Evolutionary conservation across 2,888 invertebrate genomes (phyloP).

Genomic region (Atethmia centrago): DNA sequence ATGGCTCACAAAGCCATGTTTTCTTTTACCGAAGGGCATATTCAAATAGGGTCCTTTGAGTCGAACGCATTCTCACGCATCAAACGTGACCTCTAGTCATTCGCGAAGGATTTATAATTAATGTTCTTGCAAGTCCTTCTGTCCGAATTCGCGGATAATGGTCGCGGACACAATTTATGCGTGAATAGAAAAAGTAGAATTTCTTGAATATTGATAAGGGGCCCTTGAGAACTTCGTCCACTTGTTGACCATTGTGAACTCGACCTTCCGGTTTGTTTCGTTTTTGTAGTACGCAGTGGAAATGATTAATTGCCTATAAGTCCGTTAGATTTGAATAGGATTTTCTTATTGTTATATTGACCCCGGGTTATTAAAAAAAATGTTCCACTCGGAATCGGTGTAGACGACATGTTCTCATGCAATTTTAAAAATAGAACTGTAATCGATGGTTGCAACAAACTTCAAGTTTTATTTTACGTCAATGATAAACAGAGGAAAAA

Average conservation of each 20-base stretch:
- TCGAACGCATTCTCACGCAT: constrained; percentile 88
- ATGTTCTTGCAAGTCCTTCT: constrained; percentile 77
- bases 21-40: constrained; percentile 86
- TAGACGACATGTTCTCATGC: constrained; percentile 1
- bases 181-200: constrained; percentile 84
- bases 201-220: constrained; percentile 88
- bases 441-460: neutral
- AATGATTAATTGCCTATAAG: constrained; percentile 66
- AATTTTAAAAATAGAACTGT: constrained; percentile 12
- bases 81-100: constrained; percentile 85
- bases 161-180: constrained; percentile 81
- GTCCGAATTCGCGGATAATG: constrained; percentile 85
- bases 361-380: constrained; percentile 22
- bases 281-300: constrained; percentile 49
- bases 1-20: constrained; percentile 80
- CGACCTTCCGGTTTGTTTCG: constrained; percentile 79
- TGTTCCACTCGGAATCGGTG: neutral
- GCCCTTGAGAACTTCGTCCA: constrained; percentile 82
- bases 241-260: constrained; percentile 81
- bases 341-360: constrained; percentile 48
- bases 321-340: constrained; percentile 61
- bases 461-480: neutral
- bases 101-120: constrained; percentile 88
- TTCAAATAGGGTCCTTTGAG: constrained; percentile 88
- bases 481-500: neutral